Evolutionary conservation across 1,140 invertebrate genomes (phyloP), one percentile per base, ranked within the genome.

Genomic region (Hyphantria cunea): DNA sequence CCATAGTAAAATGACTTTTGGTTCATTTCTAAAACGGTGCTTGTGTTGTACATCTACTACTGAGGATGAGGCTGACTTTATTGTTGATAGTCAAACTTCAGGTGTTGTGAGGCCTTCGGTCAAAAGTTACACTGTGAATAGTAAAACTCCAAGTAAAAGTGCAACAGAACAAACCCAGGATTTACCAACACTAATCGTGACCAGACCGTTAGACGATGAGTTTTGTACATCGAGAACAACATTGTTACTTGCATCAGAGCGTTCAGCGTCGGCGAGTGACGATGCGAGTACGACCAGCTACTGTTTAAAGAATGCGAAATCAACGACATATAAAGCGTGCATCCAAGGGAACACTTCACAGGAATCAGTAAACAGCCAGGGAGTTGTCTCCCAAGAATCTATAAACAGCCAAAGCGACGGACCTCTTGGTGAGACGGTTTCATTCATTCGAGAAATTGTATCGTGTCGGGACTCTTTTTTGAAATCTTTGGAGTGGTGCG

Each of bases 401-500:
- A 70, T 6, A 44, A 70, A 75, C 41, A 82, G 76, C 64, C 49
- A 67, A 25, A 25, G 17, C 13, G 63, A 74, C 75, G 79, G 77
- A 64, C 80, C 75, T 6, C 78, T 71, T 72, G 88, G 86, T 90
- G 88, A 90, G 86, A 88, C 82, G 77, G 66, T 59, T 44, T 82
- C 82, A 52, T 88, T 89, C 76, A 82, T 89, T 71, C 79, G 76
- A 33, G 86, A 89, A 34, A 73, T 90, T 6, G 56, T 86, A 56
- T 72, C 75, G 31, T 86, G 76, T 67, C 71, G 81, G 39, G 86
- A 89, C 48, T 61, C 81, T 32, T 89, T 89, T 61, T 52, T 89
- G 45, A 82, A 78, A 42, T 86, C 86, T n/a, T 63, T 90, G 62
- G 88, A 90, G 63, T 89, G 86, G 82, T 88, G 78, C 65, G 88